Base-by-base conservation (phyloP, 2,113 vertebrate genomes). In the Aegithalos caudatus region DNA sequence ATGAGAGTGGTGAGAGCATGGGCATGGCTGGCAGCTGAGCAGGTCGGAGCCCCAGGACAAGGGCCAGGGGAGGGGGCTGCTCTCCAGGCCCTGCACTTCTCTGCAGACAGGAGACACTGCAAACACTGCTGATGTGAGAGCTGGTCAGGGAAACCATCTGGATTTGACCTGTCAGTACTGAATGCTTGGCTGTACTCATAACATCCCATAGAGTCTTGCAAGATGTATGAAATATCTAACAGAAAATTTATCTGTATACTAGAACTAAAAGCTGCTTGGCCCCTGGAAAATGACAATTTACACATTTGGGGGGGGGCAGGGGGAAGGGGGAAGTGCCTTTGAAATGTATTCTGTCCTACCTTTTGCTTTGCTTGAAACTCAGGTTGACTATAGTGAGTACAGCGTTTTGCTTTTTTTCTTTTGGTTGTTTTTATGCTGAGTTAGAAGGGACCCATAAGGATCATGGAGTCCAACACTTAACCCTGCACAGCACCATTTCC, bases 1-100 rank as follows among this genome's bases (percentile, higher is more conserved):
- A 31, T 1, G 0, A 0, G 5, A 33, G 67, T 8, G 10, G 25
- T 0, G 0, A 48, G 42, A 51, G 29, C 0, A 0, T 25, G 57
- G 20, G 42, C 45, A 51, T 0, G 31, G 35, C 47, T 58, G 65
- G 51, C 35, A 81, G 38, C 70, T 51, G 62, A 69, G 71, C 76
- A 44, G 51, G 4, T 21, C 7, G 1, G 40, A 80, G 61, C 18
- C 40, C 8, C 31, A 6, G 61, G 23, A 18, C 70, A 40, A 21
- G 56, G 56, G 35, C 19, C 11, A 14, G 58, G 45, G 25, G 15
- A 74, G 12, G 35, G 20, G 16, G 38, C 65, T 67, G 70, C 23
- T 58, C n/a, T 48, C 18, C 44, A 21, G 27, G 23, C 20, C 48
- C 53, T 37, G 19, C 31, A 14, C 28, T 20, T 47, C 40, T 29